Base-by-base conservation (phyloP, 2,888 invertebrate species). In the Argyresthia goedartella region DNA sequence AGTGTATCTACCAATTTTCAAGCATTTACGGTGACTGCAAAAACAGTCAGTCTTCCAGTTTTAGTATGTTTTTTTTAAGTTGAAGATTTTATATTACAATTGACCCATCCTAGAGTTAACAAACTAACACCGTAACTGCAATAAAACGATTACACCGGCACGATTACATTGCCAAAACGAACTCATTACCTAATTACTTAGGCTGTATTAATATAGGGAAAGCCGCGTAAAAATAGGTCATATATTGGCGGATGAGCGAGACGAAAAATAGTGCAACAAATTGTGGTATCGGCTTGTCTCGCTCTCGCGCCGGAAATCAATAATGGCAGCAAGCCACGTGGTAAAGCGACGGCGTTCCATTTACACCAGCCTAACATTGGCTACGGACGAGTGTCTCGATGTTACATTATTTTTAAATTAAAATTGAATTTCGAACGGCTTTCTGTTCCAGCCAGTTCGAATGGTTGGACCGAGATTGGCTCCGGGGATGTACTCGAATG, bases 151-250 rank as follows among this genome's bases (percentile, higher is more conserved):
- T 50, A 52, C 35, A 57, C 50, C 48, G 45, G 42, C 33, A 46
- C n/a, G n/a, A n/a, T n/a, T n/a, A n/a, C n/a, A n/a, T n/a, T n/a
- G 42, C 67, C 68, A n/a, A n/a, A n/a, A n/a, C n/a, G 55, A 81
- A 78, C 69, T 81, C 79, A 81, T 73, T 76, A 80, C 78, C 76
- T 85, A 82, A 85, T 84, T 85, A 85, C 81, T 81, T 78, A 78
- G 74, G 71, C 78, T 73, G 76, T 78, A 81, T 82, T 84, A 85
- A 82, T 81, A 78, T 77, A 84, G 80, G 85, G 76, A 78, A 82
- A 81, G 74, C 77, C 69, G 76, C 71, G 81, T 81, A 86, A 85
- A 86, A 86, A 86, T 86, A 84, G 86, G 86, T 86, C 86, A 86
- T 86, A 85, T 81, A 86, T 86, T 81, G 81, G 84, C 77, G 78